These are phyloP conservation scores for Hylyphantes graminicola DNA, from an alignment of 1,140 invertebrate species.

Conservation along the genomic window DNA sequence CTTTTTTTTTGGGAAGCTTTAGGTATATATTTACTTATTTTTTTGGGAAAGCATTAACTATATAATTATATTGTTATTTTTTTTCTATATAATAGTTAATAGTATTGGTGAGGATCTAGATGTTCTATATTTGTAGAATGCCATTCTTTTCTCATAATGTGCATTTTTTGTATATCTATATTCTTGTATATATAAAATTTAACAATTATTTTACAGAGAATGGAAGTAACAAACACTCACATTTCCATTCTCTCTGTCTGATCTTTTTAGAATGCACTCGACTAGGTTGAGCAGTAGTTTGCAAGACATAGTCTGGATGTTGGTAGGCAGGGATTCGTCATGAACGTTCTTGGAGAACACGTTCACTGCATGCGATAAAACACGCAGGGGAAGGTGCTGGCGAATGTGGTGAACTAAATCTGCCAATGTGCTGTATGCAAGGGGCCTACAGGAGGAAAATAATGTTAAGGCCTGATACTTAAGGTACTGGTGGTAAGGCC, in stretches of 20 bases:
- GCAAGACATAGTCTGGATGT: constrained; percentile 96
- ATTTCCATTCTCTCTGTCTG: constrained; percentile 84
- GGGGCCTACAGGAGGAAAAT: constrained; percentile 73
- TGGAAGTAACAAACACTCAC: constrained; percentile 62
- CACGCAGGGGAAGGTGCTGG: constrained; percentile 82
- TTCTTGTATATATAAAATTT: too few relatives aligned
- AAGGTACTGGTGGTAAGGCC: too few relatives aligned
- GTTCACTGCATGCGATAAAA: constrained; percentile 89
- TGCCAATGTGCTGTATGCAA: constrained; percentile 94
- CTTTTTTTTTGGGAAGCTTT: too few relatives aligned
- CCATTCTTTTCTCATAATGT: too few relatives aligned
- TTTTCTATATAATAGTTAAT: too few relatives aligned
- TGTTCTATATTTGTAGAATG: too few relatives aligned
- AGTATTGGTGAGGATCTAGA: too few relatives aligned
- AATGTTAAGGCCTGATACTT: not conserved
- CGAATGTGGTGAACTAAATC: constrained; percentile 98
- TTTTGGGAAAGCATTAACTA: too few relatives aligned
- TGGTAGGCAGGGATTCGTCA: constrained; percentile 91
- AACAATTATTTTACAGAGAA: too few relatives aligned
- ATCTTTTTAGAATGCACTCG: constrained; percentile 84
- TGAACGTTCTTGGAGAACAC: constrained; percentile 97
- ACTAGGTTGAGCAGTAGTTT: constrained; percentile 94
- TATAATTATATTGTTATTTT: too few relatives aligned
- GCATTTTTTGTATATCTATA: too few relatives aligned
- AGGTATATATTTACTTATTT: too few relatives aligned